Evolutionary conservation across 2,113 vertebrate genomes (phyloP).

Genomic region (Nesoenas mayeri): DNA sequence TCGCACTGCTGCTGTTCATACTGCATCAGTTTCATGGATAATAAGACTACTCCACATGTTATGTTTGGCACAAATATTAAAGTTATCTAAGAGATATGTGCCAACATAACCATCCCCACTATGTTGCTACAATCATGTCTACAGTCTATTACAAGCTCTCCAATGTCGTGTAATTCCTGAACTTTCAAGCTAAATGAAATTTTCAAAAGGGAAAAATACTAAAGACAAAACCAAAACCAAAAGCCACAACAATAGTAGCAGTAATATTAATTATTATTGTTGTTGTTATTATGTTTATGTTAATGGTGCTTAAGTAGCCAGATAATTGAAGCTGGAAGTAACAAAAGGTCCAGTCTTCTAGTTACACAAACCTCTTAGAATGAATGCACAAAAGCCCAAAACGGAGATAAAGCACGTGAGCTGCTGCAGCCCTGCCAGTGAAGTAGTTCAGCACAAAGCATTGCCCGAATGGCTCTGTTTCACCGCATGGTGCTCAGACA

Average conservation of each 20-base stretch:
- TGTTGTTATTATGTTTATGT: too few relatives aligned
- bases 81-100: neutral
- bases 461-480: neutral
- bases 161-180: neutral
- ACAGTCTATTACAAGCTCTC: neutral
- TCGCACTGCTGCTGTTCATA: neutral
- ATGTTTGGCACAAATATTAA: neutral
- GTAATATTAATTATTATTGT: too few relatives aligned
- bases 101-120: neutral
- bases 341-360: neutral
- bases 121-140: neutral
- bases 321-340: neutral
- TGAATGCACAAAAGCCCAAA: neutral
- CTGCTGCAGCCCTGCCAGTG: neutral
- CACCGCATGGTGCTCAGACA: neutral
- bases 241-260: neutral
- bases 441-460: neutral
- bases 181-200: neutral
- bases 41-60: neutral
- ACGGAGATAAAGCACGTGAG: neutral
- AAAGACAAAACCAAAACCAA: neutral
- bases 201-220: neutral
- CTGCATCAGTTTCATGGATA: neutral
- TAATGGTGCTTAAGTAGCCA: neutral
- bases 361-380: neutral